Percentiles rank a stretch among this genome's conserved stretches.
These are phyloP conservation scores for Pocillopora meandrina DNA, from an alignment of 92 coral and sea anemone genomes.

Conservation along the genomic window DNA sequence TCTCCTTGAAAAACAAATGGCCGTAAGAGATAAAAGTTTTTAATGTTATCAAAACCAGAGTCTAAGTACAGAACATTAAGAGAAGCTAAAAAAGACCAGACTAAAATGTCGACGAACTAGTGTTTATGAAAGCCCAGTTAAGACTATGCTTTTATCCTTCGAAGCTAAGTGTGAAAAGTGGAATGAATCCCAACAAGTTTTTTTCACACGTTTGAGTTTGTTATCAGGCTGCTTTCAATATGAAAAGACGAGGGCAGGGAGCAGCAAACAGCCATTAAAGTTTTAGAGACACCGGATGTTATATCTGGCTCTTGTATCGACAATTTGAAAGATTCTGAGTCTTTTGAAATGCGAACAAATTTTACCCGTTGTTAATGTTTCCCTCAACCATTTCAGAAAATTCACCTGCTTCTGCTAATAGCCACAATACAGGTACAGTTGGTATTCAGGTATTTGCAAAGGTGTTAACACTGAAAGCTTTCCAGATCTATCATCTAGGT, in stretches of 20 bases:
- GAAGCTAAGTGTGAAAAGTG: conserved; percentile 35
- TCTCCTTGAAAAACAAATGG: conserved; percentile 13
- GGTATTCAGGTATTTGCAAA: conserved; percentile 81
- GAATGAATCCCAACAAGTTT: conserved; percentile 21
- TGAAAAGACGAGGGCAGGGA: conserved; percentile 10
- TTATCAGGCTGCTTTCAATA: conserved; percentile 31
- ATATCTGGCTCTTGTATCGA: not conserved
- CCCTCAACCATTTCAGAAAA: conserved; percentile 5
- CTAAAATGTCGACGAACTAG: conserved; percentile 45
- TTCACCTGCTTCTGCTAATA: conserved; percentile 76
- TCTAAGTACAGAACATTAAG: conserved; percentile 4
- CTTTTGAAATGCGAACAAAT: not conserved
- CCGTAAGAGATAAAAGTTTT: not conserved
- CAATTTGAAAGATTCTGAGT: conserved; percentile 1
- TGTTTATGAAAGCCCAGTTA: conserved; percentile 36
- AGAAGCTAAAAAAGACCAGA: conserved; percentile 4
- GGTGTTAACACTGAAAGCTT: conserved; percentile 84
- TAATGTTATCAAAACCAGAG: not conserved
- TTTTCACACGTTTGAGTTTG: conserved; percentile 38
- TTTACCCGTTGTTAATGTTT: not conserved
- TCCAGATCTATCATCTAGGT: conserved; percentile 41
- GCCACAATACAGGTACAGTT: conserved; percentile 72
- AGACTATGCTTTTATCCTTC: conserved; percentile 28
- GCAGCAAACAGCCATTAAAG: conserved; percentile 5
- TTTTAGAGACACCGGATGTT: conserved; percentile 16